Conservation (phyloP, 1,140 invertebrate genomes). For the Macrostomum lignano region DNA sequence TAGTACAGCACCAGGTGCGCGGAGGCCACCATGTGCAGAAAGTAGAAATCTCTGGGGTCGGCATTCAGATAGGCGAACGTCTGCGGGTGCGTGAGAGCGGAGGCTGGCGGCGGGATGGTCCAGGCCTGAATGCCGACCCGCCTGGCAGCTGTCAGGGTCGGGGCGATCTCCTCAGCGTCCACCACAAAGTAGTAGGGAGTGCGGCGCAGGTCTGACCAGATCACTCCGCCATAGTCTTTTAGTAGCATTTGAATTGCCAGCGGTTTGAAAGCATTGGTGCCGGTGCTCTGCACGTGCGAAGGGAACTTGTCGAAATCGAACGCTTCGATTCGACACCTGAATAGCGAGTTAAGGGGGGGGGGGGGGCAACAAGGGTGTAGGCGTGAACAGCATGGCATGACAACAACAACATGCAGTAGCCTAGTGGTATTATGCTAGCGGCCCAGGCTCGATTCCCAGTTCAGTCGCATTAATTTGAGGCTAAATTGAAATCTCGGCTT, state of each 20-base stretch:
- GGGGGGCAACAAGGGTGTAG: too few species aligned
- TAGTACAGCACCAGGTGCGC: slow-evolving; percentile 43
- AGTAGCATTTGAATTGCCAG: slow-evolving; percentile 58
- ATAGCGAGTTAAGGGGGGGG: too few species aligned
- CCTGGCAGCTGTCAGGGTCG: slow-evolving; percentile 17
- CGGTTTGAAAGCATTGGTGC: slow-evolving; percentile 49
- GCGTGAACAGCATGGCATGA: too few species aligned
- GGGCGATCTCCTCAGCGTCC: slow-evolving; percentile 15
- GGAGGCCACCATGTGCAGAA: slow-evolving; percentile 42
- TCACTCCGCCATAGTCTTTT: slow-evolving; percentile 39
- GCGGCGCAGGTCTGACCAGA: slow-evolving; percentile 40
- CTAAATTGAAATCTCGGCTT: too few species aligned
- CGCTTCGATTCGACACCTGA: slow-evolving; percentile 40
- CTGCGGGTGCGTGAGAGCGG: slow-evolving; percentile 62
- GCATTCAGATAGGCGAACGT: slow-evolving; percentile 68
- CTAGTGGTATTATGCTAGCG: too few species aligned
- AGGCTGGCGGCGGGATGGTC: slow-evolving; percentile 41
- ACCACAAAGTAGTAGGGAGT: slow-evolving; percentile 27
- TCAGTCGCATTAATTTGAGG: too few species aligned
- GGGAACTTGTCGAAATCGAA: slow-evolving; percentile 51
- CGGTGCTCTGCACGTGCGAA: slow-evolving; percentile 47
- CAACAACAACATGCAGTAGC: too few species aligned
- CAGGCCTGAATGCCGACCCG: slow-evolving; percentile 41
- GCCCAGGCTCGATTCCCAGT: too few species aligned
- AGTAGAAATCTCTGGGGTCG: slow-evolving; percentile 41